phyloP scores from a whole-genome alignment of 2,113 vertebrate species.

The Muntiacus muntjak region DNA sequence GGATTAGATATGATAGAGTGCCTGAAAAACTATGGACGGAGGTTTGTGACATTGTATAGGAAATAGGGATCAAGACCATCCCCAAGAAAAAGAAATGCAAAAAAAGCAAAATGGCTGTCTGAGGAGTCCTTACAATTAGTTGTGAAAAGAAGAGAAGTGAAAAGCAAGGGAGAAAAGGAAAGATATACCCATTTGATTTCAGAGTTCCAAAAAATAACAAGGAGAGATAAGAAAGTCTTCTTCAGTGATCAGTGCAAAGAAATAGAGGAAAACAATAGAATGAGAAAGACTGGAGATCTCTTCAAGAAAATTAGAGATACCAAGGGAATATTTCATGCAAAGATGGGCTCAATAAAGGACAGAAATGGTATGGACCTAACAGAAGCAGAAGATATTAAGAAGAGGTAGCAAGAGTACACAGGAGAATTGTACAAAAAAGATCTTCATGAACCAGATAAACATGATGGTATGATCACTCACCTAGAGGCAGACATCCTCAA shows the following conservation, averaged over 20 bases:
- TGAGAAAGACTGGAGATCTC: neutral
- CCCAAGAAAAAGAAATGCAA: neutral
- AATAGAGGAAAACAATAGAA: neutral
- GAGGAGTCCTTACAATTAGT: neutral
- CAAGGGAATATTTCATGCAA: neutral
- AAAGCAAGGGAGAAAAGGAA: neutral
- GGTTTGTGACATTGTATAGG: neutral
- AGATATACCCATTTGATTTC: neutral
- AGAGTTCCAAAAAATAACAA: neutral
- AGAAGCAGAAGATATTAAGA: neutral
- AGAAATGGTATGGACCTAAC: neutral
- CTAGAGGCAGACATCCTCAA: rapidly evolving
- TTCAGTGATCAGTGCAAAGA: neutral
- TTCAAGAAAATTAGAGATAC: neutral
- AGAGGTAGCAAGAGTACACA: neutral
- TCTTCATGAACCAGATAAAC: neutral
- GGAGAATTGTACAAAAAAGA: neutral
- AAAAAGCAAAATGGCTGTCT: neutral
- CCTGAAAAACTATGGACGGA: neutral
- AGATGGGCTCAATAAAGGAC: neutral
- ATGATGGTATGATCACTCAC: rapidly evolving
- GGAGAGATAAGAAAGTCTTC: neutral
- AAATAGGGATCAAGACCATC: neutral
- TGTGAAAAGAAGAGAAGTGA: neutral
- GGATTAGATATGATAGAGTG: neutral